Evolutionary conservation across 2,888 invertebrate species (phyloP).

Genomic region (Himalopsyche kuldschensis): DNA sequence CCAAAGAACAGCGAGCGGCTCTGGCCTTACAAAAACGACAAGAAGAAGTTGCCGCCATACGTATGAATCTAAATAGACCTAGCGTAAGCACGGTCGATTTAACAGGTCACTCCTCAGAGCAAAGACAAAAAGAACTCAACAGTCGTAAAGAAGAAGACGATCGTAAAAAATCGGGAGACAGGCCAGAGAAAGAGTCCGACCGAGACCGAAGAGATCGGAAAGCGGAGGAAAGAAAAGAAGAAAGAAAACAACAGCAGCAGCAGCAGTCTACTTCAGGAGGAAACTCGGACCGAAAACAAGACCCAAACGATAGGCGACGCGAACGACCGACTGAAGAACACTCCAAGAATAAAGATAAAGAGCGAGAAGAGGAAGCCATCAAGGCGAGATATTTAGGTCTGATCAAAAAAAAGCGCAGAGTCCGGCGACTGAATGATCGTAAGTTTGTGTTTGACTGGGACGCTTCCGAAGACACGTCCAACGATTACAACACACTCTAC

Average conservation of each 20-base stretch:
- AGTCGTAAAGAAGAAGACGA: conserved; percentile 50
- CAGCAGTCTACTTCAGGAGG: conserved; percentile 47
- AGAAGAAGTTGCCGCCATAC: conserved; percentile 82
- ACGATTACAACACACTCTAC: conserved; percentile 95
- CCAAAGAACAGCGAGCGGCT: conserved; percentile 91
- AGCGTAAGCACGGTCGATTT: conserved; percentile 54
- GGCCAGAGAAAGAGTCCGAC: conserved; percentile 57
- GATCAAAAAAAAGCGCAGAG: conserved; percentile 88
- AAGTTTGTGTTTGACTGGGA: conserved; percentile 99
- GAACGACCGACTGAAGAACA: conserved; percentile 54
- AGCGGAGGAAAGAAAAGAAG: conserved; percentile 48
- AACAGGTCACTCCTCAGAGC: conserved; percentile 49
- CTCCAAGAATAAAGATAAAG: conserved; percentile 72
- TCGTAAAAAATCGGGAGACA: conserved; percentile 52
- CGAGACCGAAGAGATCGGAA: conserved; percentile 56
- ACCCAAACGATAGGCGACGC: conserved; percentile 19
- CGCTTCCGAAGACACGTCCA: conserved; percentile 96
- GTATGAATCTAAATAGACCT: conserved; percentile 64
- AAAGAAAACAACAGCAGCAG: conserved; percentile 56
- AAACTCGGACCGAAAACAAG: conserved; percentile 8
- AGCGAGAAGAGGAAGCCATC: conserved; percentile 92
- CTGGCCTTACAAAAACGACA: conserved; percentile 88
- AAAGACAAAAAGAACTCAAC: conserved; percentile 45
- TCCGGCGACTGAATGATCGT: conserved; percentile 91
- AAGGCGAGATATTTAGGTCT: conserved; percentile 94